phyloP scores from a whole-genome alignment of 2,888 invertebrate genomes.

The Oeneis ivallda region DNA sequence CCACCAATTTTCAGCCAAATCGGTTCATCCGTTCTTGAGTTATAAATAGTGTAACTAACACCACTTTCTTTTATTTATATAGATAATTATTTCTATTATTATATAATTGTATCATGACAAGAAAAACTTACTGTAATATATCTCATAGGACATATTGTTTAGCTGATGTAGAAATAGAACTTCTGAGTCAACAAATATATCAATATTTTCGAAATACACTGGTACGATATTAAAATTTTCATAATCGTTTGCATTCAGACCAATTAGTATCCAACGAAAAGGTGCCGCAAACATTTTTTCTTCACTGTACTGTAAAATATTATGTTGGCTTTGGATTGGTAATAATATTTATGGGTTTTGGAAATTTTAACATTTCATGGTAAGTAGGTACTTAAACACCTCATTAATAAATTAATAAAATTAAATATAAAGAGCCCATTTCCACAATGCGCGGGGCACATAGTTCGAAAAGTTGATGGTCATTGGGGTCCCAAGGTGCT shows the following conservation, averaged over 20 bases:
- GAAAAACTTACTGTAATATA: conserved; percentile 55
- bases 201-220: conserved; percentile 44
- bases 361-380: too few relatives aligned
- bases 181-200: conserved; percentile 61
- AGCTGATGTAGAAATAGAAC: conserved; percentile 48
- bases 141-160: conserved; percentile 43
- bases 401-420: neutral
- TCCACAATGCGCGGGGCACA: too few relatives aligned
- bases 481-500: too few relatives aligned
- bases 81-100: too few relatives aligned
- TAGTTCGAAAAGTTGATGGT: too few relatives aligned
- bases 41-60: too few relatives aligned
- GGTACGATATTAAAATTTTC: conserved; percentile 43
- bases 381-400: neutral
- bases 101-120: neutral
- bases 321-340: too few relatives aligned
- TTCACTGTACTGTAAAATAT: conserved; percentile 47
- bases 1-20: too few relatives aligned
- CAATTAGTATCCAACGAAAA: conserved; percentile 65
- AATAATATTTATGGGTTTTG: too few relatives aligned
- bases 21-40: too few relatives aligned
- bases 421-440: neutral
- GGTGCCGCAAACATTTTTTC: conserved; percentile 57
- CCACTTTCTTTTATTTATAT: too few relatives aligned
- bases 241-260: conserved; percentile 32